phyloP scores from a whole-genome alignment of 1,140 invertebrate species.

The Amyelois transitella region DNA sequence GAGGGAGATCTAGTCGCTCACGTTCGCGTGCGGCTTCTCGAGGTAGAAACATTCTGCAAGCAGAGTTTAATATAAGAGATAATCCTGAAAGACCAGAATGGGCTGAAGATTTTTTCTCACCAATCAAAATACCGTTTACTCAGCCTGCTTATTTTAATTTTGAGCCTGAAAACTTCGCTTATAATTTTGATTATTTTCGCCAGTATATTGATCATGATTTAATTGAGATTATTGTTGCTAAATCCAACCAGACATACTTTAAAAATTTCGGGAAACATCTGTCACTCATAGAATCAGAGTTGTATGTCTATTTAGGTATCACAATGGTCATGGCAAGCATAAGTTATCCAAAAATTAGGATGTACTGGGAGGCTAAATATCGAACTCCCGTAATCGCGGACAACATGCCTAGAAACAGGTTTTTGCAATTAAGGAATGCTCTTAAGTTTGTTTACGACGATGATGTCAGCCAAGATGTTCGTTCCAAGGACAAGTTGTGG shows the following conservation, averaged over 20 bases:
- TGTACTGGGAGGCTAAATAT: constrained; percentile 16
- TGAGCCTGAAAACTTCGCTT: no score
- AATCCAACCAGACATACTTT: neutral
- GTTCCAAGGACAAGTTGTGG: constrained; percentile 12
- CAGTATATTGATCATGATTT: no score
- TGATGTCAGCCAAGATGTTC: constrained; percentile 7
- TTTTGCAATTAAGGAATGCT: constrained; percentile 4
- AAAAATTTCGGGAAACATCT: neutral
- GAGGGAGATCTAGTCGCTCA: no score
- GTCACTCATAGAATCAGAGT: neutral
- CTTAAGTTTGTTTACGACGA: constrained; percentile 15
- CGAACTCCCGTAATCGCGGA: constrained; percentile 5
- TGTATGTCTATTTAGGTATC: neutral
- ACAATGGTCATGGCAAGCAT: constrained; percentile 7
- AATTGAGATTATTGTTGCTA: no score
- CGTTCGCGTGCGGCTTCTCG: no score
- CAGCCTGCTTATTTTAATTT: no score
- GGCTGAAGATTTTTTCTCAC: no score
- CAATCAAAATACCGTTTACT: no score
- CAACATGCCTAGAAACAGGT: constrained; percentile 13
- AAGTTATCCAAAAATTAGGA: constrained; percentile 9
- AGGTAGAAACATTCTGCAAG: no score
- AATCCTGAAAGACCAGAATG: no score
- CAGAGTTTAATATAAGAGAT: no score
- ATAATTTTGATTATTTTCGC: no score